Base-by-base conservation (phyloP, 2,888 invertebrate species). In the Oxytorus armatus region DNA sequence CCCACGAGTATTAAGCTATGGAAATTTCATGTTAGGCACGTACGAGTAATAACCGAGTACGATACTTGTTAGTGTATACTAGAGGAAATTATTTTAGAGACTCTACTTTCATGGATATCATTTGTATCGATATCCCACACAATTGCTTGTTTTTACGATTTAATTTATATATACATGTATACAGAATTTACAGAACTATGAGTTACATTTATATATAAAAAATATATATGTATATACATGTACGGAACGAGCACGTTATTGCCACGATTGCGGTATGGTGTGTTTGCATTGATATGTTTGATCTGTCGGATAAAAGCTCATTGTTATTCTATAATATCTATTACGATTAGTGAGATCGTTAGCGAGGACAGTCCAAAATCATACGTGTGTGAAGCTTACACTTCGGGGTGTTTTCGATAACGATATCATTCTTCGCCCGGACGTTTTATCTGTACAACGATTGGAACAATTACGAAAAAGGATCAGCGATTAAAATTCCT, bases 91-190 rank as follows among this genome's bases (percentile, higher is more conserved):
- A 63, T 77, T 80, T 77, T 80, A 66, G 69, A 68, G 53, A 68
- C 59, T 53, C 39, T n/a, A 63, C 55, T 47, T 63, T 57, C 18
- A 53, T 70, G 61, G 72, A 66, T 33, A 23, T 29, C 5, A 53
- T 73, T 63, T 42, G 25, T 63, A 57, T 75, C 57, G 29, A 74
- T 51, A 59, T 63, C 69, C 68, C 23, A n/a, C n/a, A n/a, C 33
- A 36, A 16, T 42, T 33, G 16, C 68, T 29, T 89, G 83, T 87
- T 88, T 88, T 82, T 87, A 85, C 85, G 81, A 85, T 87, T 84
- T 83, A 80, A 89, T 84, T 86, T 83, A 85, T 84, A 84, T 80
- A 84, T 78, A n/a, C n/a, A 82, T 70, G 80, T 72, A 85, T 78
- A 85, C 79, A 83, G 55, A 76, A 83, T 84, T 84, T 83, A 82